Conservation (phyloP, 1,140 invertebrate genomes). For the Micrasema longulum region DNA sequence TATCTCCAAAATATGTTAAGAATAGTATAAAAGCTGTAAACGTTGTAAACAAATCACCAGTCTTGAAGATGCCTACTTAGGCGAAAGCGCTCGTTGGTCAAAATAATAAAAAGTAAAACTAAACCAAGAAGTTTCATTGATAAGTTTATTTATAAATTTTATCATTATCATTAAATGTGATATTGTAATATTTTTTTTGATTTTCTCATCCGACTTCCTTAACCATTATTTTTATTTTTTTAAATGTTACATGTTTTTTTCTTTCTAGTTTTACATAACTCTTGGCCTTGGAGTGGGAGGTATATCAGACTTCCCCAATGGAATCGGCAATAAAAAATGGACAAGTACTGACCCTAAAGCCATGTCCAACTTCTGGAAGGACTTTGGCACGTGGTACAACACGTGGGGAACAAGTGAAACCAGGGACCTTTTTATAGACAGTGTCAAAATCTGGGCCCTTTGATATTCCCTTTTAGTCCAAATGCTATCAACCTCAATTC, state of each 20-base stretch:
- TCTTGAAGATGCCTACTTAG: too few species aligned
- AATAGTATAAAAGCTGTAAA: too few species aligned
- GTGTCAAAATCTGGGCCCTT: conserved; percentile 54
- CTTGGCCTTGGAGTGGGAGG: conserved; percentile 71
- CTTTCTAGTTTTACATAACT: conserved; percentile 67
- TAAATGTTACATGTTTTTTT: not conserved
- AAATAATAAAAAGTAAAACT: too few species aligned
- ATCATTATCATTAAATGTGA: too few species aligned
- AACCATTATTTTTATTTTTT: not conserved
- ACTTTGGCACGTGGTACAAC: conserved; percentile 6
- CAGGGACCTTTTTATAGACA: conserved; percentile 52
- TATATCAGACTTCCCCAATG: conserved; percentile 68
- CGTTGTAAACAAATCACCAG: too few species aligned
- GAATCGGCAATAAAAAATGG: conserved; percentile 65
- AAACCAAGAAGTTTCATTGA: too few species aligned
- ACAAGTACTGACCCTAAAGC: conserved; percentile 55
- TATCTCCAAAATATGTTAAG: too few species aligned
- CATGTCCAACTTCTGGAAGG: conserved; percentile 13
- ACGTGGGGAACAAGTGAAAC: conserved; percentile 38
- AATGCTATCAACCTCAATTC: too few species aligned
- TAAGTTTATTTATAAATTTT: too few species aligned
- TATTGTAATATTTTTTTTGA: not conserved
- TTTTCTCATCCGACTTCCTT: not conserved
- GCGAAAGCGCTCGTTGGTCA: too few species aligned
- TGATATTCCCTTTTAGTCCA: too few species aligned